Evolutionary conservation across 1,140 invertebrate species (phyloP), one percentile per base, ranked within the genome.

Genomic region (Telenomus remus): DNA sequence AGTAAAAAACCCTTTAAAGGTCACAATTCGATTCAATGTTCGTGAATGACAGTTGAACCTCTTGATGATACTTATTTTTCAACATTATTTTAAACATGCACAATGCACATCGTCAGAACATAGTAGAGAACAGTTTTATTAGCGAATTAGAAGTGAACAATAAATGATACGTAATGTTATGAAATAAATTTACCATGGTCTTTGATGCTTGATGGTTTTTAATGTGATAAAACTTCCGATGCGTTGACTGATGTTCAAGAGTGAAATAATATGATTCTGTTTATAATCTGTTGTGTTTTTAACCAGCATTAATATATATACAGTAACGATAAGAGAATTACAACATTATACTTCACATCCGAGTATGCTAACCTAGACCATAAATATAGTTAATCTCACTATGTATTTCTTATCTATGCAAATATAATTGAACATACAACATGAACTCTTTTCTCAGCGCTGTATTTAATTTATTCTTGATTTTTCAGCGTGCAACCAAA

Each of bases 371-470:
- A 75, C 76, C 71, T 71, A 78, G 76, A 78, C 76, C 71, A 78
- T 78, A 78, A 78, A 78, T 78, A 78, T 78, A 78, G 76, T 79
- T 79, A 79, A 79, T 79, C 76, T 75, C 71, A 75, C 71, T 79
- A 72, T 79, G 76, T 79, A 79, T 79, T 79, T 79, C 76, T 79
- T 79, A 79, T 79, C 76, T 79, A 79, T 79, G 76, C 76, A 79
- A 79, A 79, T 79, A 79, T 79, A 79, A 79, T 79, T 79, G 76
- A 79, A 79, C 76, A 79, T 75, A 75, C 76, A 79, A 79, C 76
- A 69, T 72, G 71, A 79, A 79, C 71, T 79, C 76, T 79, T 79
- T 79, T 79, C 76, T 72, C 76, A 68, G 71, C 68, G 59, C 51
- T 51, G 68, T 54, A 68, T 79, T 72, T 71, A 68, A 79, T 79